phyloP scores from a whole-genome alignment of 1,140 invertebrate species.

The Euwallacea similis region DNA sequence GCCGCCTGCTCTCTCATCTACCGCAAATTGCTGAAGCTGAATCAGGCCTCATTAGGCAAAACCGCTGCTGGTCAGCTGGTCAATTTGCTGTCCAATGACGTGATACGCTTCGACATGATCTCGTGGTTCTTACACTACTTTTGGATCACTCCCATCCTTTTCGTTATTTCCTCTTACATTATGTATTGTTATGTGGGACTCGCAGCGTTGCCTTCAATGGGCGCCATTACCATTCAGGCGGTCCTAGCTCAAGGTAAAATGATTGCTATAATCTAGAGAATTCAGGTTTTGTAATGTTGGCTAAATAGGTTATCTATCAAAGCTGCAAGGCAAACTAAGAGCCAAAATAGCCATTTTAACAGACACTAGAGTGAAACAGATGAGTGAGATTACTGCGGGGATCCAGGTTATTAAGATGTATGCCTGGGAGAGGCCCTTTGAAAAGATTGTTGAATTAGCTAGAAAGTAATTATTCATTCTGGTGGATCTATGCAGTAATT shows the following conservation, averaged over 20 bases:
- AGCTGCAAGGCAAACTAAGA: slow-evolving; percentile 64
- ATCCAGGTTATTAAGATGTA: slow-evolving; percentile 85
- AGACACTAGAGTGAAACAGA: slow-evolving; percentile 78
- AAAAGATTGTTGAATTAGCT: slow-evolving; percentile 63
- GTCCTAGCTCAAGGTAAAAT: slow-evolving; percentile 65
- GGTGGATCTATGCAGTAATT: background rate
- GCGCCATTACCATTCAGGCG: slow-evolving; percentile 64
- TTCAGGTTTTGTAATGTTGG: background rate
- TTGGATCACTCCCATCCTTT: slow-evolving; percentile 57
- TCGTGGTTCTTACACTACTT: slow-evolving; percentile 58
- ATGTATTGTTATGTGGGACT: slow-evolving; percentile 64
- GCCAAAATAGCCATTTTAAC: slow-evolving; percentile 69
- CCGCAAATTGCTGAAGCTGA: slow-evolving; percentile 54
- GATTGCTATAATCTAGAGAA: background rate
- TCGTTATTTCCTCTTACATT: slow-evolving; percentile 62
- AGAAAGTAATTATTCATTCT: slow-evolving; percentile 55
- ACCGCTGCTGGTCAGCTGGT: slow-evolving; percentile 78
- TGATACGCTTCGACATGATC: slow-evolving; percentile 63
- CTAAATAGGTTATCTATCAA: slow-evolving; percentile 65
- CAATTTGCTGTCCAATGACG: slow-evolving; percentile 82
- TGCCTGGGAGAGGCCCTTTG: slow-evolving; percentile 79
- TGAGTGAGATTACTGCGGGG: slow-evolving; percentile 79
- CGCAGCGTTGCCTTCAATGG: slow-evolving; percentile 63
- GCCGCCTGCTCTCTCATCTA: slow-evolving; percentile 61
- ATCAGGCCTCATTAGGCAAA: slow-evolving; percentile 46